A percentile compares a stretch with the other conserved stretches of the same genome.
These are phyloP conservation scores for Epistrophe eligans DNA, from an alignment of 2,888 invertebrate genomes.

Conservation along the genomic window DNA sequence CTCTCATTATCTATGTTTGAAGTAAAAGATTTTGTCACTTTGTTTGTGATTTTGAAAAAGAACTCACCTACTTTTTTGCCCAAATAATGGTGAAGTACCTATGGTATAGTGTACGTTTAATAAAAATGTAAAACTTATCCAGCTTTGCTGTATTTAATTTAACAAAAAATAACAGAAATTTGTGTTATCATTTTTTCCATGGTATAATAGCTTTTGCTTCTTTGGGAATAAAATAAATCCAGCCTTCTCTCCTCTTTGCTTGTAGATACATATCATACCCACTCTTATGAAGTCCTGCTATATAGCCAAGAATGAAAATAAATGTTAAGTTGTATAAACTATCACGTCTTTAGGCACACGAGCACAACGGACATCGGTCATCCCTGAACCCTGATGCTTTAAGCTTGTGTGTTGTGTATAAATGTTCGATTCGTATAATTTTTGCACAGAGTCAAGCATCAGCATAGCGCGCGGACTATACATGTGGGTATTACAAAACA, in stretches of 20 bases:
- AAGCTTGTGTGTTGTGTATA: conserved; percentile 24
- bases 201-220: conserved; percentile 38
- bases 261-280: conserved; percentile 3
- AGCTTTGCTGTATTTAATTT: conserved; percentile 2
- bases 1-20: too few relatives aligned
- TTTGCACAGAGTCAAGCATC: conserved; percentile 29
- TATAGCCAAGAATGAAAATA: conserved; percentile 63
- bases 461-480: conserved; percentile 20
- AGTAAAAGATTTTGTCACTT: too few relatives aligned
- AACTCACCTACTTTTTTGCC: too few relatives aligned
- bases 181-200: conserved; percentile 46
- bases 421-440: conserved; percentile 45
- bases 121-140: background rate
- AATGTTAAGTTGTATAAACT: conserved; percentile 76
- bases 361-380: conserved; percentile 74
- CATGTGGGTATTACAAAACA: conserved; percentile 55
- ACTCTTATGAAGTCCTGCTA: conserved; percentile 42
- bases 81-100: too few relatives aligned
- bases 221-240: conserved; percentile 44
- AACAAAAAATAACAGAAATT: background rate
- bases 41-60: too few relatives aligned
- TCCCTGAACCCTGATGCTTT: conserved; percentile 42
- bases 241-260: background rate
- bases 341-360: conserved; percentile 76
- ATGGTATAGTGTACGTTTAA: background rate